Evolutionary conservation across 2,888 invertebrate genomes (phyloP).

Genomic region (Eupeodes latifasciatus): DNA sequence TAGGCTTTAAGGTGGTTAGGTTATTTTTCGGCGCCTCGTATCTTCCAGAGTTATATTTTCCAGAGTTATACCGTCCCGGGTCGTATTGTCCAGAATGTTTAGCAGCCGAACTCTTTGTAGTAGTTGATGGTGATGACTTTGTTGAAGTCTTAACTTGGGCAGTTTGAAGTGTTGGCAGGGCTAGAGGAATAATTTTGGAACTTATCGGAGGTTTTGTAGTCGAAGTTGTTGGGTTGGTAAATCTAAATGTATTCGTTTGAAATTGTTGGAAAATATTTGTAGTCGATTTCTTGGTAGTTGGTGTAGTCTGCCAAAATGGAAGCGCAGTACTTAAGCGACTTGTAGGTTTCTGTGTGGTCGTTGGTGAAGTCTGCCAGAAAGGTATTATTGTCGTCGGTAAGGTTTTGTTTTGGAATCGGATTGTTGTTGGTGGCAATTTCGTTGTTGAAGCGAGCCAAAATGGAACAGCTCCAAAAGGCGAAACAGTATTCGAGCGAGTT

Average conservation of each 20-base stretch:
- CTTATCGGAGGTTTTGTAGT: not conserved
- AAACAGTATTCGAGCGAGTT: not conserved
- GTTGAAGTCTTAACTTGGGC: conserved; percentile 12
- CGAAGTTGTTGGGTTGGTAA: not conserved
- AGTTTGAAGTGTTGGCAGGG: not conserved
- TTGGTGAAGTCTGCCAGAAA: not conserved
- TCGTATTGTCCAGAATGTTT: conserved; percentile 37
- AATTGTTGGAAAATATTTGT: not conserved
- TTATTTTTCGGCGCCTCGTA: conserved; percentile 13
- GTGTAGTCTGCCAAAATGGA: not conserved
- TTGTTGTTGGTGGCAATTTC: not conserved
- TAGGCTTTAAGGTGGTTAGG: not conserved
- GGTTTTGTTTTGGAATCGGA: conserved; percentile 18
- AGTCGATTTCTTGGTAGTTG: not conserved
- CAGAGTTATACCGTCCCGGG: conserved; percentile 38
- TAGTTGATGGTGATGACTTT: not conserved
- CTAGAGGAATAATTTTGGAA: not conserved
- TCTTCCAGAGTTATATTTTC: conserved; percentile 24
- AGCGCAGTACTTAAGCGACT: not conserved
- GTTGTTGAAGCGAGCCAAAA: conserved; percentile 13
- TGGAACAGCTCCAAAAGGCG: not conserved
- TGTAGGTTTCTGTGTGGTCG: conserved; percentile 7
- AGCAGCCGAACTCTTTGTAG: not conserved
- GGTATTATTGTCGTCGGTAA: not conserved
- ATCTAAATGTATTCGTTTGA: not conserved